Evolutionary conservation across 2,888 invertebrate genomes (phyloP).

Genomic region (Caenorhabditis uteleia): DNA sequence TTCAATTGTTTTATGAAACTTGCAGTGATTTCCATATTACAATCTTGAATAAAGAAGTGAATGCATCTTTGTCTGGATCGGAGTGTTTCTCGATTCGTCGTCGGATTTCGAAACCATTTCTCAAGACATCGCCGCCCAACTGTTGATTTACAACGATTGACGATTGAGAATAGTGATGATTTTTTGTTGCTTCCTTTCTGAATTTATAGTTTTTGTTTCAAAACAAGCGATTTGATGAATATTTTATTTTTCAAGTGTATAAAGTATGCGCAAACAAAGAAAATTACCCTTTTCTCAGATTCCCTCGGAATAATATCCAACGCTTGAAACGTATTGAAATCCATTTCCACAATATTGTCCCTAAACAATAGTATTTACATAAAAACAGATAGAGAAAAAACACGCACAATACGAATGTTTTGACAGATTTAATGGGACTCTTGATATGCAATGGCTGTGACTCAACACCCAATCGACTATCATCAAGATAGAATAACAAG

Average conservation of each 20-base stretch:
- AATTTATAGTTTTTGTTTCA: background rate
- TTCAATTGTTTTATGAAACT: constrained; percentile 72
- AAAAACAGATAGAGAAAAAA: background rate
- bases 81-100: constrained; percentile 76
- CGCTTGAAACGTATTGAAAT: constrained; percentile 72
- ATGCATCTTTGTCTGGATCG: constrained; percentile 78
- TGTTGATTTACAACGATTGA: constrained; percentile 79
- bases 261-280: too few relatives aligned
- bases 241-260: too few relatives aligned
- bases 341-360: constrained; percentile 61
- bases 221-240: too few relatives aligned
- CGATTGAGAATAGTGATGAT: constrained; percentile 70
- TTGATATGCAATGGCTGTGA: constrained; percentile 45
- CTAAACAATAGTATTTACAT: constrained; percentile 39
- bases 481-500: constrained; percentile 60
- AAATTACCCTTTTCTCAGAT: constrained; percentile 15
- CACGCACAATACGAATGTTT: constrained; percentile 40
- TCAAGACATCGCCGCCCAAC: constrained; percentile 74
- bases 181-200: constrained; percentile 8
- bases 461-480: constrained; percentile 60
- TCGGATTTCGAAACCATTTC: constrained; percentile 79
- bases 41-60: constrained; percentile 75
- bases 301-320: constrained; percentile 78
- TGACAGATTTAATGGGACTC: constrained; percentile 54
- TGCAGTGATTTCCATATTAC: constrained; percentile 71